These are phyloP conservation scores for Thripadectes ignobilis DNA, from an alignment of 2,797 vertebrate genomes.

Conservation along the genomic window DNA sequence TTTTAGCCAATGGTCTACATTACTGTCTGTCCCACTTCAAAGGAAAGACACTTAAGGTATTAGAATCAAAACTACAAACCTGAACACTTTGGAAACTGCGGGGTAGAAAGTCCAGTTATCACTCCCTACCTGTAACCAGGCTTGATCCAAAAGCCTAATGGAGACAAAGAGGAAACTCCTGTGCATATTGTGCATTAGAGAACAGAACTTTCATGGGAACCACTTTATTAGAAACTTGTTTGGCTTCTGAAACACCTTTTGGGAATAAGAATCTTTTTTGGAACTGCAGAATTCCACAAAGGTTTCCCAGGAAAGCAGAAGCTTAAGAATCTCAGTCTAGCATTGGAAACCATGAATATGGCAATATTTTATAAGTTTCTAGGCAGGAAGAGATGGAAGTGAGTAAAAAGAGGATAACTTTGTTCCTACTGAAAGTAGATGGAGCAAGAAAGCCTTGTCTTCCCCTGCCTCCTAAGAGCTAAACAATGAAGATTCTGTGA, in stretches of 20 bases:
- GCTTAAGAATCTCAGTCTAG: background rate
- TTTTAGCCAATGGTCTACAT: background rate
- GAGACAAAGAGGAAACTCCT: background rate
- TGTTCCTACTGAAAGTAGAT: background rate
- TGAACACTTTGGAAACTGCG: background rate
- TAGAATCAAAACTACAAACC: background rate
- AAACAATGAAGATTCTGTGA: background rate
- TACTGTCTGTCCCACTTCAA: background rate
- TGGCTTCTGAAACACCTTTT: background rate
- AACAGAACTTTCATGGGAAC: background rate
- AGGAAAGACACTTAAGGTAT: background rate
- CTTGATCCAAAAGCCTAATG: background rate
- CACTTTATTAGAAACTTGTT: background rate
- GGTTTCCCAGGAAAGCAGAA: background rate
- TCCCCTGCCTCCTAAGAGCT: background rate
- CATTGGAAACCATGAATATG: background rate
- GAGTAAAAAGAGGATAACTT: background rate
- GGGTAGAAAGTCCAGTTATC: background rate
- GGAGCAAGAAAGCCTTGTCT: background rate
- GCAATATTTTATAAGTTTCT: background rate
- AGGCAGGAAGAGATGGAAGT: background rate
- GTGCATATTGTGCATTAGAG: background rate
- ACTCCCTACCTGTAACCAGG: background rate
- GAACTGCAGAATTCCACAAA: background rate
- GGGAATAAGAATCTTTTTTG: background rate